Percentiles rank a stretch among this genome's conserved stretches.
Conservation (phyloP, 2,797 vertebrate genomes). For the Hypotaenidia okinawae region DNA sequence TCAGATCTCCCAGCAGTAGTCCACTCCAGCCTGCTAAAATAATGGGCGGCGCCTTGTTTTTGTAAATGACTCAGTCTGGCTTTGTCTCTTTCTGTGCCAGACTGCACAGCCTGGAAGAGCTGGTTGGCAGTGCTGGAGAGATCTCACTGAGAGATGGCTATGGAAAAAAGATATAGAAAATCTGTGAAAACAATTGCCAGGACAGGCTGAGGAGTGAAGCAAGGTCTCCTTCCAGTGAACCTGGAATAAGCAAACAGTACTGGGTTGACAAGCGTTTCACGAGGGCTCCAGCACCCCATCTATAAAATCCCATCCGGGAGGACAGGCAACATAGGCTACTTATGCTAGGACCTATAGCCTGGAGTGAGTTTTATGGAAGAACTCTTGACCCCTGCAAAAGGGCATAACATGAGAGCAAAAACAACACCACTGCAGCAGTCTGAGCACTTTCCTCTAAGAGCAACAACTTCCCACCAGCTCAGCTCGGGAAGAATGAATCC, state of each 20-base stretch:
- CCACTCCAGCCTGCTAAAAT: neutral
- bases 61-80: neutral
- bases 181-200: neutral
- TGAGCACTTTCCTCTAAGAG: neutral
- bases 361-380: slow-evolving; percentile 24
- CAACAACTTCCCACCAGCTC: neutral
- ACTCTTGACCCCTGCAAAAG: slow-evolving; percentile 39
- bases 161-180: neutral
- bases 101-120: neutral
- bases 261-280: neutral
- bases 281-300: neutral
- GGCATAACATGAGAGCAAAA: slow-evolving; percentile 46
- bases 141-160: neutral
- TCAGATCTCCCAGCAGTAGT: slow-evolving; percentile 17
- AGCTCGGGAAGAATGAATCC: slow-evolving; percentile 28
- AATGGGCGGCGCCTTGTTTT: slow-evolving; percentile 14
- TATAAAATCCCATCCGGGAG: neutral
- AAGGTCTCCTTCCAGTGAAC: slow-evolving; percentile 36
- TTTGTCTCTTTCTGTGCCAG: slow-evolving; percentile 31
- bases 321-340: neutral
- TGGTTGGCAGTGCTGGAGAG: neutral
- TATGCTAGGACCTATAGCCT: neutral
- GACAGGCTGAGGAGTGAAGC: neutral
- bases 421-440: neutral
- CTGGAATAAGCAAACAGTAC: neutral